Base-by-base conservation (phyloP, 2,888 invertebrate species). In the Lasioglossum leucozonium region DNA sequence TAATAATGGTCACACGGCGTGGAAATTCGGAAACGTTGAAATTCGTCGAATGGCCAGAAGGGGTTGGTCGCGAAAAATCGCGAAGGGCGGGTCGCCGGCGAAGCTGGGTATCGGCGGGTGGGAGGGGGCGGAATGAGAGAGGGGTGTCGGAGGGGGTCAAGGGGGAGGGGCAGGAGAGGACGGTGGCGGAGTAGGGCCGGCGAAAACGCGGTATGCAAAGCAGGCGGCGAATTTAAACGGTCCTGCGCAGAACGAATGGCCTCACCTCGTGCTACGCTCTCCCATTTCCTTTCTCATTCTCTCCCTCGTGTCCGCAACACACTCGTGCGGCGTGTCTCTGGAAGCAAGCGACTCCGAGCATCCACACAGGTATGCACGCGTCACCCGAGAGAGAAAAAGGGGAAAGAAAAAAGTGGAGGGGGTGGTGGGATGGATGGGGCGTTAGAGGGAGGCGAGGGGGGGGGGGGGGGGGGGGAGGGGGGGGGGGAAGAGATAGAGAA, bases 211-310 rank as follows among this genome's bases (percentile, higher is more conserved):
- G 92, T 93, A 94, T 94, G 94, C 94, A 94, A 94, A 94, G 91
- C 94, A 93, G 94, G 94, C 94, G 93, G 93, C 92, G 93, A 93
- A 93, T 94, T 94, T 92, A 91, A 92, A 91, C 93, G 93, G 92
- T 94, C 94, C 90, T 94, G 94, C 94, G 94, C 94, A 94, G 91
- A 93, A 91, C 87, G 91, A 91, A 88, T 89, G 85, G 88, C 89
- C 91, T 93, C 92, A 92, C 92, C 94, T 94, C 93, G 93, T 93
- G 93, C 90, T 92, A 86, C 87, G 88, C 83, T 87, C 82, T 79
- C 86, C 88, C 89, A 77, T 79, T 82, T 86, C 87, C 87, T 81
- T 86, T 77, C 77, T 74, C 87, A 65, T 47, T 74, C 72, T 80
- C 77, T 34, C 77, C 62, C 74, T 73, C 72, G 34, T 65, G 55